Base-by-base conservation (phyloP, 2,113 vertebrate genomes). In the Toxotes jaculatrix region DNA sequence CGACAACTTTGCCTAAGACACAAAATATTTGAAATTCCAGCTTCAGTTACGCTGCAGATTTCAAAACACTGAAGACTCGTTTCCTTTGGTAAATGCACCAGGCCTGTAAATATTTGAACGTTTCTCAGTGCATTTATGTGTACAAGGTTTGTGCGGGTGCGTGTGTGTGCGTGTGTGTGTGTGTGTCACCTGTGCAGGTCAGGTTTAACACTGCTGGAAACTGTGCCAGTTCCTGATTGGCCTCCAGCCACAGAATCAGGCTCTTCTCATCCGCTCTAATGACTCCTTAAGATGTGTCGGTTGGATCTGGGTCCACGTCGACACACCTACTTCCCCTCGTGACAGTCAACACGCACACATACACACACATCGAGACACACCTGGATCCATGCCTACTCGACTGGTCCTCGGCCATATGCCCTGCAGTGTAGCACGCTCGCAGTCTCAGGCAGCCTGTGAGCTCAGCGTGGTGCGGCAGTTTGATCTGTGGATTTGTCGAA, bases 181-280 rank as follows among this genome's bases (percentile, higher is more conserved):
- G 47, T 49, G 45, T 47, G 13, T 71, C 63, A 77, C 74, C 42
- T 73, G 79, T 90, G 32, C 19, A 13, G 13, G 64, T 80, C 80
- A 77, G 82, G 42, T 53, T 31, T 73, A 68, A 56, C 79, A 12
- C 59, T 16, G 23, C 40, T n/a, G 17, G 74, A 65, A 85, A 27
- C 67, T 81, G 80, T 88, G 79, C 83, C 74, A 81, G 70, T 67
- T 74, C 65, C 77, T 75, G 71, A 86, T 82, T 92, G 87, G 84
- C 84, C 75, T 84, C 32, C 80, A 57, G 82, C 61, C 83, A 78
- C 76, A 86, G 81, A 87, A 82, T 90, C 78, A 75, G 75, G 57
- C 74, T 76, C 4, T 47, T 81, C 85, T 93, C 86, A 92, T 93
- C 90, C 72, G 31, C 68, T 86, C 56, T 89, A 85, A 89, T 83